Base-by-base conservation (phyloP, 2,113 vertebrate genomes). In the Macrotus californicus region DNA sequence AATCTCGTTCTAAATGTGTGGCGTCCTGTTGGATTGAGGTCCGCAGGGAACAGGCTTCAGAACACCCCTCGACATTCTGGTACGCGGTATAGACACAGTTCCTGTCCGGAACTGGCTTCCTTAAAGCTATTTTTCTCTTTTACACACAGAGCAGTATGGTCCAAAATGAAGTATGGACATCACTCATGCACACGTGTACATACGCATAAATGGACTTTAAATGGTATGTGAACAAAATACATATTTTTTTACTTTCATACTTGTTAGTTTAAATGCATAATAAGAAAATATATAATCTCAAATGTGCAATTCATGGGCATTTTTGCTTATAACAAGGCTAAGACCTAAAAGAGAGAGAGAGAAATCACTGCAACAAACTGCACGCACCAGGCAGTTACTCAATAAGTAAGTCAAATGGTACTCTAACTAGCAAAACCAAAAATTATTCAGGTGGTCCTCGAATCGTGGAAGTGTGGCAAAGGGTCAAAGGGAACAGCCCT, bases 1-100 rank as follows among this genome's bases (percentile, higher is more conserved):
- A 41, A 92, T 94, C 90, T 94, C 87, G 76, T 93, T 94, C 43
- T 82, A 66, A 94, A 91, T n/a, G 24, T 73, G 64, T 93, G 66
- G 93, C 80, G 70, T 92, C 81, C 80, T 85, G 64, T 89, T 90
- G 84, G 92, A 83, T 36, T 34, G 18, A 52, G 66, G 36, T n/a
- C 59, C 56, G 82, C 39, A 76, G 75, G 80, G 41, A 95, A 83
- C 2, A 34, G 19, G 34, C 69, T 48, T 59, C 61, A 72, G 89
- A 7, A 82, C 64, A 91, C 76, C 46, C 52, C 61, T 70, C 52
- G 46, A 12, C 43, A 8, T 87, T 39, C 41, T 67, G 46, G 48
- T 70, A 22, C 54, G 90, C 84, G 59, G 16, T 73, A 22, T 66
- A n/a, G 76, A 87, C 36, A 66, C 7, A 72, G 5, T 52, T 59